A percentile compares a stretch with the other conserved stretches of the same genome.
Evolutionary conservation across 2,888 invertebrate species (phyloP).

Genomic region (Callinectes sapidus): DNA sequence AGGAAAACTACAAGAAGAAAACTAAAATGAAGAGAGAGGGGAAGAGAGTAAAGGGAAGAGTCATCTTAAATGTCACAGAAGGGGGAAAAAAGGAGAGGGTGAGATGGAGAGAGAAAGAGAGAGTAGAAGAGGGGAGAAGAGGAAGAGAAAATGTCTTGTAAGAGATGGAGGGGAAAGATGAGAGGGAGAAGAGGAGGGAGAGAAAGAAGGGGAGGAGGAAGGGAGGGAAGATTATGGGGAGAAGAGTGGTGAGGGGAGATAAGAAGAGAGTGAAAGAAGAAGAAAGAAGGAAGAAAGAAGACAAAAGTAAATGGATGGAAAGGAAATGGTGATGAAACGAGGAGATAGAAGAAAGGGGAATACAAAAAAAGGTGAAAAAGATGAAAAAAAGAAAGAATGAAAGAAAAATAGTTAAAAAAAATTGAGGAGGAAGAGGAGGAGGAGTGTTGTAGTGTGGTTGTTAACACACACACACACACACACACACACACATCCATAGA

Average conservation of each 20-base stretch:
- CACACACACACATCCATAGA: too few relatives aligned
- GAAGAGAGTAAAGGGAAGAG: neutral
- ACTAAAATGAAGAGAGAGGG: neutral
- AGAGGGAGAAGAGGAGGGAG: neutral
- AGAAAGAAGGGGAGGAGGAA: neutral
- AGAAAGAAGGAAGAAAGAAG: neutral
- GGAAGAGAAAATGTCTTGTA: neutral
- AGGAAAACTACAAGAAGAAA: too few relatives aligned
- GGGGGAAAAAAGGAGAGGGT: constrained; percentile 3
- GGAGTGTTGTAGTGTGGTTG: too few relatives aligned
- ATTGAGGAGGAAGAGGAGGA: neutral
- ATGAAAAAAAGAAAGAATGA: neutral
- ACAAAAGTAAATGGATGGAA: neutral
- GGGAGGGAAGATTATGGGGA: neutral
- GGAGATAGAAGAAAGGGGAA: too few relatives aligned
- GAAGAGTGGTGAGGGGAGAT: constrained; percentile 9
- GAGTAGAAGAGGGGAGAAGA: neutral
- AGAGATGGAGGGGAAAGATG: neutral
- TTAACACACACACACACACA: too few relatives aligned
- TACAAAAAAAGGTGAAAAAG: neutral
- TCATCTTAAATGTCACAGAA: too few relatives aligned
- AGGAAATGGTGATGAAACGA: neutral
- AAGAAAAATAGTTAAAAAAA: neutral
- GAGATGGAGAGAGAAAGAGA: constrained; percentile 29
- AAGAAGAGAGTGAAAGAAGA: neutral